phyloP scores from a whole-genome alignment of 2,888 invertebrate species.

The Drosophila rubida region DNA sequence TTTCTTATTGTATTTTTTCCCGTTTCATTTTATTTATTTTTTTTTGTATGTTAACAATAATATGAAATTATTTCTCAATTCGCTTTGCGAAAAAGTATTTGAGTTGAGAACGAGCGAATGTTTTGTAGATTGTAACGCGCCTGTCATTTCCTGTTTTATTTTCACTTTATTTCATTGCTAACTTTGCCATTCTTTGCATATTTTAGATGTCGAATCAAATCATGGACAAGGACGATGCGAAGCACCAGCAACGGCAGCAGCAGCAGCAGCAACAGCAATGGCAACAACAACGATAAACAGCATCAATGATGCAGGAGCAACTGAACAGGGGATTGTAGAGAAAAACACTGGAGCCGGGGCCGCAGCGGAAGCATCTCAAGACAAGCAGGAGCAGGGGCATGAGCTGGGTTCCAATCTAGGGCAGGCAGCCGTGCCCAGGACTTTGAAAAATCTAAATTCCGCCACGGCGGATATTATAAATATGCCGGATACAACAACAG shows the following conservation, averaged over 20 bases:
- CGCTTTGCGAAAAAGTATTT: conserved; percentile 46
- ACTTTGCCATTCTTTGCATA: conserved; percentile 69
- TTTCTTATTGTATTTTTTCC: neutral
- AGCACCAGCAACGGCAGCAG: conserved; percentile 44
- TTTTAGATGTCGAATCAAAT: conserved; percentile 82
- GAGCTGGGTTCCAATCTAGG: conserved; percentile 16
- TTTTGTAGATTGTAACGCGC: conserved; percentile 66
- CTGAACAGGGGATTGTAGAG: conserved; percentile 20
- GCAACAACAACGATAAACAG: conserved; percentile 44
- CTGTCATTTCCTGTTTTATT: conserved; percentile 79
- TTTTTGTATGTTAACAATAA: conserved; percentile 60
- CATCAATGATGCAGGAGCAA: conserved; percentile 54
- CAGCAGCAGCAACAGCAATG: conserved; percentile 39
- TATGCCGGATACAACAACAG: conserved; percentile 59
- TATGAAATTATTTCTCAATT: conserved; percentile 76
- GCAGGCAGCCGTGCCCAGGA: conserved; percentile 56
- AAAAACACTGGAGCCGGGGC: conserved; percentile 44
- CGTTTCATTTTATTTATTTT: conserved; percentile 2
- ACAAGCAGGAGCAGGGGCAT: conserved; percentile 28
- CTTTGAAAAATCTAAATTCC: conserved; percentile 73
- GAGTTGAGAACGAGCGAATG: conserved; percentile 45
- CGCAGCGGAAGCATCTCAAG: conserved; percentile 17
- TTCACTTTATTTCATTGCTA: conserved; percentile 69
- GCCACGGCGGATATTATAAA: conserved; percentile 76
- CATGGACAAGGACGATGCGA: conserved; percentile 64